Base-by-base conservation (phyloP, 2,113 vertebrate genomes). In the Barnardius zonarius region DNA sequence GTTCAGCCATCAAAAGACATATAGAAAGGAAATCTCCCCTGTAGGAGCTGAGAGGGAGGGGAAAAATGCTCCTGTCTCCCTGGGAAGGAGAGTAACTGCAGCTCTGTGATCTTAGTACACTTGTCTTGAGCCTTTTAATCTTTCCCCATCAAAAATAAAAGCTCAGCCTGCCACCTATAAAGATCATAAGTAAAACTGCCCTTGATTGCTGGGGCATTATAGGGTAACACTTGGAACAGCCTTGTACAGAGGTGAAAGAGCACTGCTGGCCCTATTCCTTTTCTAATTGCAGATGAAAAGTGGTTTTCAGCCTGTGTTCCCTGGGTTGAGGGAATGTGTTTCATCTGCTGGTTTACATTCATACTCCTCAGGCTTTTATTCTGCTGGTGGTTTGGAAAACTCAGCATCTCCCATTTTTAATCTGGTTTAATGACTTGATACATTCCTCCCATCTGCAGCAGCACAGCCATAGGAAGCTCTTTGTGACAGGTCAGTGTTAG, bases 391-490 rank as follows among this genome's bases (percentile, higher is more conserved):
- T 83, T 79, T 85, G 48, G 49, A 66, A 85, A 89, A 68, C 39
- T 48, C 75, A 30, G 43, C 0, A 3, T 62, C 44, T 63, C 33
- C 82, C 57, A 25, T 44, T 83, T 83, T 79, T 87, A 73, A 69
- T 68, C 92, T 64, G 43, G 6, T 73, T 20, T 41, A 48, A 82
- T 57, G 52, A 64, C 27, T 48, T 68, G 39, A 64, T 9, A 12
- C 30, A 37, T 92, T 82, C 82, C 49, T 87, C 33, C 48, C 0
- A 0, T 22, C 48, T 31, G 44, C 66, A 72, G 67, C 57, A 70
- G 43, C 0, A 1, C 41, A 69, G 62, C 51, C 0, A 0, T 0
- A 41, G 17, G 70, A 67, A 80, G 33, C 57, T 75, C 57, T 25
- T 46, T 5, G 3, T 68, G 74, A 43, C 64, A 55, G 57, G 30